A percentile compares a stretch with the other conserved stretches of the same genome.
phyloP scores from a whole-genome alignment of 1,140 invertebrate species.

The Caenorhabditis inopinata region DNA sequence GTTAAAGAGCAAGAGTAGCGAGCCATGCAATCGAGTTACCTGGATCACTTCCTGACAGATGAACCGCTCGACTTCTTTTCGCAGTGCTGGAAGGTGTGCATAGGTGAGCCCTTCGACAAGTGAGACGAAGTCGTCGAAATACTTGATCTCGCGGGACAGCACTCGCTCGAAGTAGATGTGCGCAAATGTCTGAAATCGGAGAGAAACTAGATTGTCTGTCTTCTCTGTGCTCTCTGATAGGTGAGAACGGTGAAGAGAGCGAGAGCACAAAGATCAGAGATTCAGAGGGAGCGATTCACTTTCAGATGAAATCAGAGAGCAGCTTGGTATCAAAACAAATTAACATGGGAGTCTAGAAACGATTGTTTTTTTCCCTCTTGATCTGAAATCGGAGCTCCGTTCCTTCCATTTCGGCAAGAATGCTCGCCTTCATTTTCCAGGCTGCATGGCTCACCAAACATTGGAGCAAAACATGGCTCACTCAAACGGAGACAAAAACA shows the following conservation, averaged over 20 bases:
- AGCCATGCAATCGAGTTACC: neutral
- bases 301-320: neutral
- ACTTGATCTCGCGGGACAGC: constrained; percentile 10
- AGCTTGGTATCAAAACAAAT: neutral
- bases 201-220: too few relatives aligned
- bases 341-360: neutral
- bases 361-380: too few relatives aligned
- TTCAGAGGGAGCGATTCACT: too few relatives aligned
- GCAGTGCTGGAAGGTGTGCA: constrained; percentile 42
- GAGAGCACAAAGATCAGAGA: too few relatives aligned
- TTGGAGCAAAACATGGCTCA: too few relatives aligned
- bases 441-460: too few relatives aligned
- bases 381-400: too few relatives aligned
- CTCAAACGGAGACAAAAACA: too few relatives aligned
- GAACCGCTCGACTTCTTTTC: constrained; percentile 43
- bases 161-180: constrained; percentile 46
- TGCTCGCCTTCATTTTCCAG: too few relatives aligned
- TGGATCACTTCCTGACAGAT: constrained; percentile 40
- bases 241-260: too few relatives aligned
- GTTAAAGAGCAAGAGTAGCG: neutral
- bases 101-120: constrained; percentile 41
- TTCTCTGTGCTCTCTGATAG: too few relatives aligned
- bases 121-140: constrained; percentile 42
- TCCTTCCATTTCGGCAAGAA: too few relatives aligned
- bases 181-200: constrained; percentile 40